Base-by-base conservation (phyloP, 2,797 vertebrate species). In the Siniperca undulata region DNA sequence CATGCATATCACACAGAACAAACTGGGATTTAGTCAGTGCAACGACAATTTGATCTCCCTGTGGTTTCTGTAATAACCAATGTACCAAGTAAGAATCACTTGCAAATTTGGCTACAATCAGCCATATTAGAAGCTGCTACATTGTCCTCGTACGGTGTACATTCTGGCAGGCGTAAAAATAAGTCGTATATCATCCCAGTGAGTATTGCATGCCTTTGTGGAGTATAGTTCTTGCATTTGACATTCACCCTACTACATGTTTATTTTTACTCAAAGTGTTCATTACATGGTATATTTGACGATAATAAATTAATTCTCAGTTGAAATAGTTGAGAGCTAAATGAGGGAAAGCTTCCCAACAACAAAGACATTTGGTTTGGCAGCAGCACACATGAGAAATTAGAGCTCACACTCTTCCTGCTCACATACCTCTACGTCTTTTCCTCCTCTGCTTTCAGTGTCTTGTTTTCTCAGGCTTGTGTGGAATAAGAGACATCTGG, bases 321-420 rank as follows among this genome's bases (percentile, higher is more conserved):
- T 27, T 86, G 86, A 84, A 92, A 77, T 75, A 8, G 16, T 77
- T 82, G 24, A 65, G 76, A 89, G 78, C 80, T 66, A 83, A 87
- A 85, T 80, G 86, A 82, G 77, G 84, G 75, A 92, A 87, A 70
- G 62, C 82, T 91, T 93, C 85, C 85, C 83, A 88, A 91, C 89
- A 89, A 93, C 89, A 93, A 92, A 92, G 87, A 81, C 48, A 85
- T 90, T 90, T 94, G 87, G 87, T 92, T 94, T 95, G 93, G 93
- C 93, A 90, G 72, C 56, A 3, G 79, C 74, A 56, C 75, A 30
- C 74, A 79, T 92, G 91, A 94, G 87, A 88, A 94, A 91, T 87
- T 24, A 87, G 78, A 88, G 71, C 79, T 86, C 24, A 0, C 66
- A 40, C 80, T 86, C 81, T 52, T 78, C 70, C 74, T 55, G 58